Evolutionary conservation across 2,113 vertebrate species (phyloP).

Genomic region (Meles meles): DNA sequence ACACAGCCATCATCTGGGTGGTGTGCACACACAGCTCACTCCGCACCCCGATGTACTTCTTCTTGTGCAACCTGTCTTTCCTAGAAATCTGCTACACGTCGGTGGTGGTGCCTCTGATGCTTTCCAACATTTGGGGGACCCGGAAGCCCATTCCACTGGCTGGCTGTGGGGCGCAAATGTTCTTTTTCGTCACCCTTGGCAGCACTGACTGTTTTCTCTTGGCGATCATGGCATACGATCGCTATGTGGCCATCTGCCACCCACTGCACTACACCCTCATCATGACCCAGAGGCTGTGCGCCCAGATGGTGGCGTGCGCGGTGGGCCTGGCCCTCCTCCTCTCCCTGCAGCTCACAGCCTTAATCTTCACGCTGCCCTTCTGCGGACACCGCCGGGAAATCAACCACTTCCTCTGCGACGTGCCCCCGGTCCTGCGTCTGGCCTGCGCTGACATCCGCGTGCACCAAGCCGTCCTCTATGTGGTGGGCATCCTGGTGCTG

Average conservation of each 20-base stretch:
- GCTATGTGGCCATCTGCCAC: not conserved
- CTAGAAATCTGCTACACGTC: slow-evolving; percentile 57
- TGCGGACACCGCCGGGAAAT: slow-evolving; percentile 16
- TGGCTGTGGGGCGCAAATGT: slow-evolving; percentile 38
- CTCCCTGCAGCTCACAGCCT: slow-evolving; percentile 30
- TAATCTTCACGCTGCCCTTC: slow-evolving; percentile 64
- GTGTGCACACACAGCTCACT: not conserved
- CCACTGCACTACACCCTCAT: slow-evolving; percentile 34
- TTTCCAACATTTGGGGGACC: not conserved
- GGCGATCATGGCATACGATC: slow-evolving; percentile 36
- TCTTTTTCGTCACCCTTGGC: not conserved
- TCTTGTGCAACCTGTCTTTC: not conserved
- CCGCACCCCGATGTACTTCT: slow-evolving; percentile 58
- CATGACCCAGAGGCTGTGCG: slow-evolving; percentile 39
- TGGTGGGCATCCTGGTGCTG: slow-evolving; percentile 45
- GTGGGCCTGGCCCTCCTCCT: not conserved
- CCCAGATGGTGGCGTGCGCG: not conserved
- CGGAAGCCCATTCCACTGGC: slow-evolving; percentile 1
- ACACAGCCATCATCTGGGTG: slow-evolving; percentile 35
- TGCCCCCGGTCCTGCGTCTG: slow-evolving; percentile 8
- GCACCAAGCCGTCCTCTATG: slow-evolving; percentile 36
- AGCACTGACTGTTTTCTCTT: slow-evolving; percentile 12
- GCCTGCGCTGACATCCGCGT: slow-evolving; percentile 41
- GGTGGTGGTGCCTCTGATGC: slow-evolving; percentile 19
- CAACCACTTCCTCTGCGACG: slow-evolving; percentile 64